A percentile compares a stretch with the other conserved stretches of the same genome.
Conservation (phyloP, 2,113 vertebrate species). For the Petaurus breviceps region DNA sequence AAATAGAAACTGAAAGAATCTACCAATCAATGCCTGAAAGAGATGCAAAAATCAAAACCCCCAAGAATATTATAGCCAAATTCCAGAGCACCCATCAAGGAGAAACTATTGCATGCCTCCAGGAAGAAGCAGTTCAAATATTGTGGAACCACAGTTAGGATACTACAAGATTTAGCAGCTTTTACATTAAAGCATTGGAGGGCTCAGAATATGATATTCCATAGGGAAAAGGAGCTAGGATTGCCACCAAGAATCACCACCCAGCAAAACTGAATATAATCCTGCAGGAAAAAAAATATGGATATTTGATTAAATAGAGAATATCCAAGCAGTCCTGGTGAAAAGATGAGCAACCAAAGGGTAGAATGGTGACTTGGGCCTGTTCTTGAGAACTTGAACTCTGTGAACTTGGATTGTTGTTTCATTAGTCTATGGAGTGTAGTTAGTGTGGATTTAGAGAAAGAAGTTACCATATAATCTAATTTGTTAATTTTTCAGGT, state of each 20-base stretch:
- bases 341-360: too few relatives aligned
- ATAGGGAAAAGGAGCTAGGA: neutral
- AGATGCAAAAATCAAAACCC: neutral
- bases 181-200: neutral
- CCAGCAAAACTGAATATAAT: neutral
- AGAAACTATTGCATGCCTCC: neutral
- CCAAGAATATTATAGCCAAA: neutral
- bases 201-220: neutral
- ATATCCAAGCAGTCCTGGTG: too few relatives aligned
- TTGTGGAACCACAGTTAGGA: neutral
- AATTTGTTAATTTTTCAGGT: neutral
- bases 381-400: neutral
- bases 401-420: neutral
- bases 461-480: neutral
- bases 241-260: neutral
- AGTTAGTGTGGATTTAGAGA: neutral
- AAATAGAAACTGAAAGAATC: neutral
- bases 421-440: neutral
- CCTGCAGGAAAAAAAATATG: neutral
- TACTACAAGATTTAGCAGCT: neutral
- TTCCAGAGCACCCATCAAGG: neutral
- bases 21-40: neutral
- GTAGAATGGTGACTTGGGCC: neutral
- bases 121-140: neutral
- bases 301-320: neutral